Conservation (phyloP, 92 coral and sea anemone species). For the Meandrina meandrites region DNA sequence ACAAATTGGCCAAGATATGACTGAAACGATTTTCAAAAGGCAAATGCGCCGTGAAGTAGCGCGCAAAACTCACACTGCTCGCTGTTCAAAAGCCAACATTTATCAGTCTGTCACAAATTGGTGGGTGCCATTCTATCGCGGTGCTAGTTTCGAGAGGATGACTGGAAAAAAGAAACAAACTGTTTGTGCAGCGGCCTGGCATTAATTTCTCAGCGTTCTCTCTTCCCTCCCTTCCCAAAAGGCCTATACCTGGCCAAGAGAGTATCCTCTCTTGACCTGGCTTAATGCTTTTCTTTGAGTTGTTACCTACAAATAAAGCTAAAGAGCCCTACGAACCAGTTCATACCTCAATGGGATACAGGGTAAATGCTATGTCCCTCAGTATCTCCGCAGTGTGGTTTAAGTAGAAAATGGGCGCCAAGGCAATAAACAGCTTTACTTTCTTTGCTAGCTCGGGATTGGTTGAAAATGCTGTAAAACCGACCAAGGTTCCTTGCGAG, state of each 20-base stretch:
- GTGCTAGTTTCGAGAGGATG: too few species aligned
- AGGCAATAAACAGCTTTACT: conserved; percentile 87
- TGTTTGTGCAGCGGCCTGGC: background rate
- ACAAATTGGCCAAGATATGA: background rate
- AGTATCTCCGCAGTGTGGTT: conserved; percentile 53
- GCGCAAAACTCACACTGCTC: too few species aligned
- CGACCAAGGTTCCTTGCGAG: conserved; percentile 96
- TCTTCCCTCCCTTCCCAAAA: background rate
- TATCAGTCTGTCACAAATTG: too few species aligned
- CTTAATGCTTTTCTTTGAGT: too few species aligned
- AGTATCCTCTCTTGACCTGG: too few species aligned
- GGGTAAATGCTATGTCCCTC: conserved; percentile 59
- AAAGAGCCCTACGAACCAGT: too few species aligned
- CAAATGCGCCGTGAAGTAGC: too few species aligned
- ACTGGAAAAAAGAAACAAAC: background rate
- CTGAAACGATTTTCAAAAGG: too few species aligned
- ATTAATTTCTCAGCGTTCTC: background rate
- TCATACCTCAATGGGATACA: conserved; percentile 86
- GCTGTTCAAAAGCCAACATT: too few species aligned
- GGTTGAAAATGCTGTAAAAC: conserved; percentile 76
- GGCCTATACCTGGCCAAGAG: too few species aligned
- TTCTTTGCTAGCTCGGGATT: conserved; percentile 77
- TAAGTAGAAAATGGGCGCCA: conserved; percentile 87
- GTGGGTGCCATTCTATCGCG: too few species aligned
- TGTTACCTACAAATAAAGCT: too few species aligned